These are phyloP conservation scores for Rhagoletis pomonella DNA, from an alignment of 1,140 invertebrate species.

Conservation along the genomic window DNA sequence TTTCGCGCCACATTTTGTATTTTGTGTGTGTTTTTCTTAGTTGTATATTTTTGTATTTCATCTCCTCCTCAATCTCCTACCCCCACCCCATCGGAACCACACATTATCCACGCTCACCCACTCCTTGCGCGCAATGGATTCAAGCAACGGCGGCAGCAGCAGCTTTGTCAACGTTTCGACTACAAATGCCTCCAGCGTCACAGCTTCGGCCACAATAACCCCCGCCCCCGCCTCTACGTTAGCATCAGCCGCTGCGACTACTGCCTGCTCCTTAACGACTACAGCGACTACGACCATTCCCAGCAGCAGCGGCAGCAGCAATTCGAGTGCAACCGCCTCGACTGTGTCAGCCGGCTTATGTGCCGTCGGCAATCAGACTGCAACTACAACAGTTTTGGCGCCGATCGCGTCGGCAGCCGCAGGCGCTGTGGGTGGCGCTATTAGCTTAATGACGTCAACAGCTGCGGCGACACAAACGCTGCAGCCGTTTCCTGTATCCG, in stretches of 20 bases:
- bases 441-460: neutral
- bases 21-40: neutral
- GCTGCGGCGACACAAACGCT: neutral
- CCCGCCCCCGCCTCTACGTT: neutral
- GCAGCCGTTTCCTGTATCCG: neutral
- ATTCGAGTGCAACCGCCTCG: neutral
- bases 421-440: neutral
- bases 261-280: neutral
- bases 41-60: neutral
- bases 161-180: neutral
- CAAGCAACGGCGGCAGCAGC: neutral
- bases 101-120: neutral
- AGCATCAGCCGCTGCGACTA: neutral
- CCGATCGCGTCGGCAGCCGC: neutral
- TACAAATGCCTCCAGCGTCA: neutral
- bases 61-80: neutral
- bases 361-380: slow-evolving; percentile 31
- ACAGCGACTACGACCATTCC: slow-evolving; percentile 36
- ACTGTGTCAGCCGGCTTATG: neutral
- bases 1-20: neutral
- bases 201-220: neutral
- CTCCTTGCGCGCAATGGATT: neutral
- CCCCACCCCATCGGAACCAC: neutral
- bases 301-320: slow-evolving; percentile 20
- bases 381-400: slow-evolving; percentile 17